A percentile compares a stretch with the other conserved stretches of the same genome.
Evolutionary conservation across 2,113 vertebrate genomes (phyloP).

Genomic region (Stegastes partitus): DNA sequence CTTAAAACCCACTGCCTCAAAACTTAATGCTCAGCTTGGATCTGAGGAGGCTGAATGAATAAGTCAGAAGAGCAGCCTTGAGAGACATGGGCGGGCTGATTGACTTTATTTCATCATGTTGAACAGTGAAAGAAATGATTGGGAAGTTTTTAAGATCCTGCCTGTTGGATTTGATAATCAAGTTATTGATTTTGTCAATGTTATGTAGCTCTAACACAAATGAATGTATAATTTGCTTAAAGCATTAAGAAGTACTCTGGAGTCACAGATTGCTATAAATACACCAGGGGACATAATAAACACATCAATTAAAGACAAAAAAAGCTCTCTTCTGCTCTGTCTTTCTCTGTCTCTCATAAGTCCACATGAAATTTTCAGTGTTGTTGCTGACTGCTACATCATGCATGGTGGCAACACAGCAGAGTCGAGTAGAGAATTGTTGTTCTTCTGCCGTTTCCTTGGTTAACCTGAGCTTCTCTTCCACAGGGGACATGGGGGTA

Average conservation of each 20-base stretch:
- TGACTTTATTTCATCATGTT: too few species aligned
- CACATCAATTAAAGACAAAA: too few species aligned
- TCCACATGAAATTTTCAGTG: constrained; percentile 24
- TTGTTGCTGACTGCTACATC: constrained; percentile 13
- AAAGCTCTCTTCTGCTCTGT: neutral
- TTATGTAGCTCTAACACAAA: neutral
- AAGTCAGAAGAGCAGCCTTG: neutral
- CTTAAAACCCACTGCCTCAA: constrained; percentile 13
- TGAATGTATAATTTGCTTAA: neutral
- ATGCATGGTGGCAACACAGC: constrained; percentile 31
- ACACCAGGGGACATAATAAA: too few species aligned
- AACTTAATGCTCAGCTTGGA: neutral
- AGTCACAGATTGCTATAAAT: too few species aligned
- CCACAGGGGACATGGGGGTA: constrained; percentile 86
- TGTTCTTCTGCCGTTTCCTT: constrained; percentile 43
- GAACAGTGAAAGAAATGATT: neutral
- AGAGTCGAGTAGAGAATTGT: constrained; percentile 40
- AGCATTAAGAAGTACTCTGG: too few species aligned
- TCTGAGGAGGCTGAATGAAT: neutral
- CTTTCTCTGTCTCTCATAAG: neutral
- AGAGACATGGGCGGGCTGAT: too few species aligned
- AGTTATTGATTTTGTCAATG: neutral
- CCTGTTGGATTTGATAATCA: neutral
- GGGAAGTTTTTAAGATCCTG: neutral
- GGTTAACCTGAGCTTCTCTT: constrained; percentile 56